Base-by-base conservation (phyloP, 2,888 invertebrate species). In the Melanostoma scalare region DNA sequence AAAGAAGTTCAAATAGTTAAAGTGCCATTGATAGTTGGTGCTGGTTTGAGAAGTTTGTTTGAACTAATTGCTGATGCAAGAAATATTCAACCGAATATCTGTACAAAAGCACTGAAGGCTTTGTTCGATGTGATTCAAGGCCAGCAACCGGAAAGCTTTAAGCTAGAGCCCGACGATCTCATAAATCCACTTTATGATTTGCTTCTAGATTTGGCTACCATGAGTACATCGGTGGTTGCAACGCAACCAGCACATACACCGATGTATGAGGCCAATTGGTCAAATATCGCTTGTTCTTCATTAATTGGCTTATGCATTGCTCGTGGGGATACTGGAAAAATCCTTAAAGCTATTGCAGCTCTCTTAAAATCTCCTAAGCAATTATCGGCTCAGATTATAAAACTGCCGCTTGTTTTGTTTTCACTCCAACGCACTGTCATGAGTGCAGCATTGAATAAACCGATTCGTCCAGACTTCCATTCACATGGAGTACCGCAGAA, bases 261-360 rank as follows among this genome's bases (percentile, higher is more conserved):
- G 1, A 61, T 77, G 2, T 68, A 56, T 33, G 94, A 95, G 10
- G 94, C 93, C 84, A 94, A 94, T 86, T 93, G 98, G 87, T 96
- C 97, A 30, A 95, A 97, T 3, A 94, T 97, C 77, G 97, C 98
- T 63, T 97, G 97, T 89, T 96, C 99, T 1, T 98, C 98, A 87
- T 93, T 99, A 6, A 93, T 99, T 67, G 97, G 98, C 69, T 92
- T 99, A 79, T 97, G 97, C 9, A 96, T 99, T 58, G 98, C 98
- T 1, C 93, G 96, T 71, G 99, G 99, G 3, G 97, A 98, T 90
- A 97, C 98, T 6, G 97, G 97, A 78, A 95, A 97, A 88, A 94
- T 97, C 87, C 93, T 99, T 4, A 95, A 95, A 87, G 97, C 98
- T 4, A 94, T 97, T 44, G 95, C 97, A 3, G 96, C 97, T 35